These are phyloP conservation scores for Lepidochrysops patricia DNA, from an alignment of 2,888 invertebrate genomes.

Conservation along the genomic window DNA sequence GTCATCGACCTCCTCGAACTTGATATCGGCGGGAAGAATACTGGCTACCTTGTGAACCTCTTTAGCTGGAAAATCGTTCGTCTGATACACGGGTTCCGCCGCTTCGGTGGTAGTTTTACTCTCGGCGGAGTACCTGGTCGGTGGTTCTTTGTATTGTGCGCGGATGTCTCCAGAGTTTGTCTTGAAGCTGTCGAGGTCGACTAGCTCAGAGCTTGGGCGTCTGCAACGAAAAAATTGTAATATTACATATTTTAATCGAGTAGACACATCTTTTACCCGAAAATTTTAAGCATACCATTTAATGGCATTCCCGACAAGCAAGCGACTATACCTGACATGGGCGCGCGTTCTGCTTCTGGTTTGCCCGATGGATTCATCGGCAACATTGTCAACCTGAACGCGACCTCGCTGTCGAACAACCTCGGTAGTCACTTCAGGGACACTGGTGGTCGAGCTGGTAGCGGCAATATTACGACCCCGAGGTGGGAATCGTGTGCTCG, in stretches of 20 bases:
- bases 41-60: slow-evolving; percentile 54
- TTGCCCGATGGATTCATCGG: slow-evolving; percentile 65
- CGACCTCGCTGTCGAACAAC: slow-evolving; percentile 55
- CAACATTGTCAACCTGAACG: slow-evolving; percentile 56
- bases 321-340: slow-evolving; percentile 64
- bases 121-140: slow-evolving; percentile 62
- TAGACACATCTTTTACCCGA: background rate
- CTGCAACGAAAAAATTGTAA: slow-evolving; percentile 44
- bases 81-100: slow-evolving; percentile 53
- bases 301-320: slow-evolving; percentile 6
- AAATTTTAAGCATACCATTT: background rate
- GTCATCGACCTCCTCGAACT: slow-evolving; percentile 58
- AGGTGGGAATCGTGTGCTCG: slow-evolving; percentile 90
- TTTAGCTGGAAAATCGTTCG: slow-evolving; percentile 45
- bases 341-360: slow-evolving; percentile 74
- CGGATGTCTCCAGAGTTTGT: slow-evolving; percentile 78
- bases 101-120: slow-evolving; percentile 72
- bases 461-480: slow-evolving; percentile 72
- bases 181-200: slow-evolving; percentile 88
- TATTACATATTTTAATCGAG: background rate
- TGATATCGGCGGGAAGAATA: slow-evolving; percentile 51
- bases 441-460: slow-evolving; percentile 65
- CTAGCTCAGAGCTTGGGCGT: slow-evolving; percentile 85
- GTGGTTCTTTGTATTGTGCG: slow-evolving; percentile 67
- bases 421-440: slow-evolving; percentile 62